phyloP scores from a whole-genome alignment of 2,888 invertebrate genomes.

The Drosophila mettleri region DNA sequence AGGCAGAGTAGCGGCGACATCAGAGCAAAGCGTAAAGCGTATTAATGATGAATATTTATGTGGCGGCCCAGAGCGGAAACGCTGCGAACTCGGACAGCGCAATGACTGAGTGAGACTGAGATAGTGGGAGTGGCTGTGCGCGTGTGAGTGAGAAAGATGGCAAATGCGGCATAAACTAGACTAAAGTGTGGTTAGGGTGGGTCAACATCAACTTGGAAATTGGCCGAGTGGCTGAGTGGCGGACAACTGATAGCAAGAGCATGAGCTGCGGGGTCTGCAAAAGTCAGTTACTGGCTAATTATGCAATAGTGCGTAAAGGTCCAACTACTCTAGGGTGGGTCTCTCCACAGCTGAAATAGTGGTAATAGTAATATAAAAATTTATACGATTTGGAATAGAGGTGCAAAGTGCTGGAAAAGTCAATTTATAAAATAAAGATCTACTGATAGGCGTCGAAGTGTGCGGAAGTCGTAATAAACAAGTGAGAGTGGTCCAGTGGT shows the following conservation, averaged over 20 bases:
- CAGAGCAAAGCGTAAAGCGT: conserved; percentile 74
- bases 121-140: conserved; percentile 7
- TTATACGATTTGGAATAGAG: neutral
- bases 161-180: conserved; percentile 77
- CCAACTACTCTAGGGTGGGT: conserved; percentile 44
- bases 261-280: conserved; percentile 22
- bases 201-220: conserved; percentile 49
- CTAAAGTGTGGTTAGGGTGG: conserved; percentile 71
- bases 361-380: conserved; percentile 1
- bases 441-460: conserved; percentile 18
- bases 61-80: conserved; percentile 71
- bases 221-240: conserved; percentile 50
- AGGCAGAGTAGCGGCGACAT: conserved; percentile 12
- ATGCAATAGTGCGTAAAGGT: conserved; percentile 67
- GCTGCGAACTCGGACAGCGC: conserved; percentile 34
- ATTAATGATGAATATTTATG: conserved; percentile 82
- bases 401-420: conserved; percentile 44
- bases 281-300: conserved; percentile 62
- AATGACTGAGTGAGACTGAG: conserved; percentile 8
- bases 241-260: conserved; percentile 57
- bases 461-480: conserved; percentile 1
- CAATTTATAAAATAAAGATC: conserved; percentile 36
- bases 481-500: neutral
- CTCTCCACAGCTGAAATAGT: neutral
- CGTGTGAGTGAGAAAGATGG: conserved; percentile 18